Percentiles rank a stretch among this genome's conserved stretches.
Evolutionary conservation across 2,888 invertebrate species (phyloP).

Genomic region (Torymus texanus): DNA sequence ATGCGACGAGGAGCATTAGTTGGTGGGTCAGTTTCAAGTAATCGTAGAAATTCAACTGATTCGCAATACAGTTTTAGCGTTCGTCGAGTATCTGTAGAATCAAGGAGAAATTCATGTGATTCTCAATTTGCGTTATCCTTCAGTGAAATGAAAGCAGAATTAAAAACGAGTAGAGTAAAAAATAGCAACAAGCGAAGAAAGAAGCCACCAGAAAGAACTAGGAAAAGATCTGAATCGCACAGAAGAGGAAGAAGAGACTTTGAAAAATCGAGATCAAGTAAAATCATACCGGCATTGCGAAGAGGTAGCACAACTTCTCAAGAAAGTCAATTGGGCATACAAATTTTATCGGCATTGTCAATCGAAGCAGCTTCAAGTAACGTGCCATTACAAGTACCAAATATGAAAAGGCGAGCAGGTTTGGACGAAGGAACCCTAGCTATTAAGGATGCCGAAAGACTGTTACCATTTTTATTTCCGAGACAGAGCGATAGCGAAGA

Average conservation of each 20-base stretch:
- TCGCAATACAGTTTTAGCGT: slow-evolving; percentile 85
- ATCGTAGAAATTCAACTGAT: slow-evolving; percentile 78
- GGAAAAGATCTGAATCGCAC: slow-evolving; percentile 61
- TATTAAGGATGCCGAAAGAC: slow-evolving; percentile 65
- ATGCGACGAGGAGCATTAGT: slow-evolving; percentile 89
- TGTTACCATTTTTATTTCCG: slow-evolving; percentile 77
- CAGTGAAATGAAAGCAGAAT: slow-evolving; percentile 82
- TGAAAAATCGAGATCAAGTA: slow-evolving; percentile 69
- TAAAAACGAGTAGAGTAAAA: slow-evolving; percentile 74
- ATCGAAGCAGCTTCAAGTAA: slow-evolving; percentile 76
- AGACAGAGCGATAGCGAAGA: slow-evolving; percentile 74
- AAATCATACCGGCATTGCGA: slow-evolving; percentile 70
- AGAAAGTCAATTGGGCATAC: slow-evolving; percentile 86
- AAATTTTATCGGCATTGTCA: slow-evolving; percentile 81
- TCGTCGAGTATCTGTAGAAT: slow-evolving; percentile 89
- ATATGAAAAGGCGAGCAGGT: slow-evolving; percentile 77
- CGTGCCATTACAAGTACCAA: slow-evolving; percentile 77
- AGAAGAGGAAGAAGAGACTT: slow-evolving; percentile 64
- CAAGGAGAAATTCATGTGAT: slow-evolving; percentile 90
- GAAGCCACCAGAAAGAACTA: slow-evolving; percentile 62
- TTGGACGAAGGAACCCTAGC: slow-evolving; percentile 74
- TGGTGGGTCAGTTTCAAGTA: slow-evolving; percentile 78
- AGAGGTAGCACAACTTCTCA: slow-evolving; percentile 86
- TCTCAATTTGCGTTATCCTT: slow-evolving; percentile 91
- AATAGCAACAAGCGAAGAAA: slow-evolving; percentile 74